Conservation (phyloP, 2,888 invertebrate genomes). For the Ophraella communa region DNA sequence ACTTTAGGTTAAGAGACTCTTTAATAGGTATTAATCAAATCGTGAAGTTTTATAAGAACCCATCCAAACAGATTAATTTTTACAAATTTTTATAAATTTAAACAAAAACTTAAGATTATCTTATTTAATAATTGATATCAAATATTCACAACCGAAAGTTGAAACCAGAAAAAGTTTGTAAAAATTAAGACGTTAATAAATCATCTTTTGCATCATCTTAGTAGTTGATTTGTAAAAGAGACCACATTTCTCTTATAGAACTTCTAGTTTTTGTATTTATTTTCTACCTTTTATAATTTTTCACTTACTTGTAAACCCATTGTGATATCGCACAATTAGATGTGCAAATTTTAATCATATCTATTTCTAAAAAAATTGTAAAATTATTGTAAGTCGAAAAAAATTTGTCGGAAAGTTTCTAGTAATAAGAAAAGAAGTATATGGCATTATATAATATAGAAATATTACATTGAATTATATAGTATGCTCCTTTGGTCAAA, state of each 20-base stretch:
- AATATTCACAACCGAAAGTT: no score
- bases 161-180: not conserved
- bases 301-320: slow-evolving; percentile 45
- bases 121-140: no score
- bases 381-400: slow-evolving; percentile 32
- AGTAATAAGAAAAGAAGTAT: slow-evolving; percentile 26
- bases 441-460: slow-evolving; percentile 25
- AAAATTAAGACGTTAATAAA: no score
- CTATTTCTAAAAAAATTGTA: slow-evolving; percentile 45
- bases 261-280: not conserved
- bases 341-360: slow-evolving; percentile 56
- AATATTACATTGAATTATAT: slow-evolving; percentile 16
- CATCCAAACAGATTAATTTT: not conserved
- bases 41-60: not conserved
- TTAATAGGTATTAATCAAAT: slow-evolving; percentile 7
- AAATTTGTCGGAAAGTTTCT: slow-evolving; percentile 28
- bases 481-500: not conserved
- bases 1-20: slow-evolving; percentile 32
- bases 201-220: no score
- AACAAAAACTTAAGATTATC: no score
- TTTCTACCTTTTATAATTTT: slow-evolving; percentile 16
- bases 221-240: no score
- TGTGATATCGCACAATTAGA: slow-evolving; percentile 56
- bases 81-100: not conserved
- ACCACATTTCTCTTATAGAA: not conserved